Percentiles rank a stretch among this genome's conserved stretches.
Evolutionary conservation across 2,113 vertebrate genomes (phyloP).

Genomic region (Choloepus hoffmanni): DNA sequence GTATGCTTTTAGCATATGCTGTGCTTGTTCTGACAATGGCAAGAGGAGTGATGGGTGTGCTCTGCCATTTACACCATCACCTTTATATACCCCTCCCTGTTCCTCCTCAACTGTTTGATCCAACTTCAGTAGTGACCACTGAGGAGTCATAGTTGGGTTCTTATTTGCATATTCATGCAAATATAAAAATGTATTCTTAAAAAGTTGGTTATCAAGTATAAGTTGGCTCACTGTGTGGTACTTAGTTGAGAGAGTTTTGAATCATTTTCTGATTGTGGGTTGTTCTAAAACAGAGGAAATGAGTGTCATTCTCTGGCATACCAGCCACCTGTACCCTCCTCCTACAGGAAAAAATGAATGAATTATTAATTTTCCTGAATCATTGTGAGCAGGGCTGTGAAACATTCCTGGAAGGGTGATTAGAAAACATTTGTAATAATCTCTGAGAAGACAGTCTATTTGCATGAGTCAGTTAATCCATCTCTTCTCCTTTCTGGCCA

Average conservation of each 20-base stretch:
- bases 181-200: background rate
- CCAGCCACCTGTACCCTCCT: background rate
- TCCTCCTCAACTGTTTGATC: background rate
- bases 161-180: background rate
- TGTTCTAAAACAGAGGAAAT: background rate
- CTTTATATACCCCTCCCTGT: background rate
- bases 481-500: background rate
- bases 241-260: background rate
- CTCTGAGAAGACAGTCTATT: background rate
- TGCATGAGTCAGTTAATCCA: background rate
- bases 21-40: background rate
- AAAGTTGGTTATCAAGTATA: background rate
- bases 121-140: background rate
- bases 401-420: background rate
- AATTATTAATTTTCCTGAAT: background rate
- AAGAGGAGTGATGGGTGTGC: background rate
- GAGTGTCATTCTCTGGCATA: background rate
- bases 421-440: background rate
- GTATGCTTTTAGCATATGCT: background rate
- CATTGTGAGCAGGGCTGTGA: background rate
- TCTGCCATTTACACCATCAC: background rate
- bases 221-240: background rate
- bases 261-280: background rate
- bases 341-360: background rate
- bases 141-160: background rate